phyloP scores from a whole-genome alignment of 2,113 vertebrate species.

The Crotalus tigris region DNA sequence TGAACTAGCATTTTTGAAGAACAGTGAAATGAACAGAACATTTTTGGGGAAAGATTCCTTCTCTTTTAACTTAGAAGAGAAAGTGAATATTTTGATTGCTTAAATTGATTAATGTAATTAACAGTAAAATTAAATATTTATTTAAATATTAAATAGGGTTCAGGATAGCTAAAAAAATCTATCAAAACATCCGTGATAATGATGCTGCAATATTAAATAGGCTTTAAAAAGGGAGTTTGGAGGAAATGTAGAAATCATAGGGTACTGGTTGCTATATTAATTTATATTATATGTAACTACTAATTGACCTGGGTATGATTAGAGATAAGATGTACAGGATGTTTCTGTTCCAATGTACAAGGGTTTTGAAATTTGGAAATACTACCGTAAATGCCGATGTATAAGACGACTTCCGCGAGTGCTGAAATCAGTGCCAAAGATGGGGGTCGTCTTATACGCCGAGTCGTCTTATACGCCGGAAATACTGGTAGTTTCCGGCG shows the following conservation, averaged over 20 bases:
- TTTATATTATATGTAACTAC: not conserved
- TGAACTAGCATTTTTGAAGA: not conserved
- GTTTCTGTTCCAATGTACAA: not conserved
- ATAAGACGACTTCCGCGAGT: too few species aligned
- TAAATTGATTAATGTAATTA: not conserved
- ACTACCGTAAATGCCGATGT: too few species aligned
- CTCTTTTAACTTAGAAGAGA: not conserved
- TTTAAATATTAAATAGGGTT: not conserved
- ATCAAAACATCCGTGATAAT: not conserved
- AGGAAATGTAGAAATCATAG: not conserved
- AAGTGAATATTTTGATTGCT: not conserved
- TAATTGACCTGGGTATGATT: not conserved
- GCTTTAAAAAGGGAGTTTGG: not conserved
- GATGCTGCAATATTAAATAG: not conserved
- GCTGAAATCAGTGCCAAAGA: too few species aligned
- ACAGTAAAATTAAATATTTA: not conserved
- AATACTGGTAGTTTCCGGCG: too few species aligned
- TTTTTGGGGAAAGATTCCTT: not conserved
- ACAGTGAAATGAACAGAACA: not conserved
- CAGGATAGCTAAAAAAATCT: not conserved
- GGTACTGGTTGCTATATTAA: not conserved
- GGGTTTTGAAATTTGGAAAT: not conserved
- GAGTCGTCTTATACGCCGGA: too few species aligned
- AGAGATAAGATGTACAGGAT: not conserved
- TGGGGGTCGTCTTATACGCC: too few species aligned